These are phyloP conservation scores for Phortica variegata DNA, from an alignment of 1,140 invertebrate species.

Conservation along the genomic window DNA sequence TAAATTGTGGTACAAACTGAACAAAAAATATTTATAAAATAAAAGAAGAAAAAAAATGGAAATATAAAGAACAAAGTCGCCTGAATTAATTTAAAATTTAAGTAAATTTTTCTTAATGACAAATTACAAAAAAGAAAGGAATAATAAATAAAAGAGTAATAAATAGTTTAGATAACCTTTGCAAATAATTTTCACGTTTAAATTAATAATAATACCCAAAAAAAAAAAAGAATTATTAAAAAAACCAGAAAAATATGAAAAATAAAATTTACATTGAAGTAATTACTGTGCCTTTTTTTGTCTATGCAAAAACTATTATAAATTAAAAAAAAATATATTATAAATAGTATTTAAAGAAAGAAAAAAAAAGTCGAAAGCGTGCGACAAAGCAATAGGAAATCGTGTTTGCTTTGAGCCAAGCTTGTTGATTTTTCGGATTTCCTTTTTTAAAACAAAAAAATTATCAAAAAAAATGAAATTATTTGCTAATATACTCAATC, in stretches of 20 bases:
- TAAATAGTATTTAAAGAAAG: conserved; percentile 9
- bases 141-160: conserved; percentile 6
- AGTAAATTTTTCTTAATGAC: conserved; percentile 29
- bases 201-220: conserved; percentile 21
- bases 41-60: conserved; percentile 2
- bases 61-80: too few species aligned
- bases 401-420: too few species aligned
- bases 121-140: conserved; percentile 1
- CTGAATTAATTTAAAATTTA: conserved; percentile 40
- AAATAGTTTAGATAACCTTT: conserved; percentile 35
- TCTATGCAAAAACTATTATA: conserved; percentile 23
- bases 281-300: conserved; percentile 7
- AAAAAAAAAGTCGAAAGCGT: conserved; percentile 4
- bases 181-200: conserved; percentile 18
- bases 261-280: background rate
- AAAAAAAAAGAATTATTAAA: conserved; percentile 5
- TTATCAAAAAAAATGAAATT: conserved; percentile 15
- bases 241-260: background rate
- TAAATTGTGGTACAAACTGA: conserved; percentile 48
- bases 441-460: conserved; percentile 10
- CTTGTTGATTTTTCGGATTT: too few species aligned
- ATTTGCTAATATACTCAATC: conserved; percentile 6
- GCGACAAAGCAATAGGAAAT: too few species aligned
- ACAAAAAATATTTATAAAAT: background rate
- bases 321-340: conserved; percentile 27